Evolutionary conservation across 35 echinoderm and acorn worm genomes (phyloP).

Genomic region (Eucidaris tribuloides): DNA sequence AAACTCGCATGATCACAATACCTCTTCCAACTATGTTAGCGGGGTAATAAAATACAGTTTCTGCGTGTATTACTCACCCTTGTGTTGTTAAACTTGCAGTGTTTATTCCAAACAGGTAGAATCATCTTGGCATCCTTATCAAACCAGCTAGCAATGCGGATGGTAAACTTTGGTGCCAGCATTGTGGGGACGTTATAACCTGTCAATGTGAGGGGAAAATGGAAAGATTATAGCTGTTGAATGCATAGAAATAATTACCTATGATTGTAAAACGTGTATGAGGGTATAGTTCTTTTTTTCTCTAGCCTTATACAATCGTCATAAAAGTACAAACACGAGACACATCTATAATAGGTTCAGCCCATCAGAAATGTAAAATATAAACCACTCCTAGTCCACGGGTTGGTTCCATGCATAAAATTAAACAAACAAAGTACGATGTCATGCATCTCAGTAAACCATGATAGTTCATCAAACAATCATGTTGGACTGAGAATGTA

Average conservation of each 20-base stretch:
- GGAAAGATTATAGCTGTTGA: not conserved
- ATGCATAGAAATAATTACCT: not conserved
- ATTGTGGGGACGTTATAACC: slow-evolving; percentile 74
- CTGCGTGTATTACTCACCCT: slow-evolving; percentile 63
- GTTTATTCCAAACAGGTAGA: slow-evolving; percentile 48
- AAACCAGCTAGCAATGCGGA: slow-evolving; percentile 43
- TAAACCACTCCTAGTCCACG: not conserved
- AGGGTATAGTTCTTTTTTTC: not conserved
- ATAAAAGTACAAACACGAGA: not conserved
- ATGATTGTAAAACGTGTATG: not conserved
- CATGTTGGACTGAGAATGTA: no score
- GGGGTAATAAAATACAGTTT: no score
- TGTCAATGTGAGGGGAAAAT: not conserved
- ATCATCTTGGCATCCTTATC: slow-evolving; percentile 52
- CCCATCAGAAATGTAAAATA: not conserved
- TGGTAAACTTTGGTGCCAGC: slow-evolving; percentile 37
- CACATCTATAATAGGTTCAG: not conserved
- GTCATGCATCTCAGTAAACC: no score
- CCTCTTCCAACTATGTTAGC: no score
- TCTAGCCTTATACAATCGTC: not conserved
- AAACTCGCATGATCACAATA: no score
- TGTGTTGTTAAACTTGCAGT: slow-evolving; percentile 58
- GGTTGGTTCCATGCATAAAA: not conserved
- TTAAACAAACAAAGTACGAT: no score
- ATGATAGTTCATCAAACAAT: no score